Conservation (phyloP, 2,888 invertebrate genomes). For the Hydropsyche betteni region DNA sequence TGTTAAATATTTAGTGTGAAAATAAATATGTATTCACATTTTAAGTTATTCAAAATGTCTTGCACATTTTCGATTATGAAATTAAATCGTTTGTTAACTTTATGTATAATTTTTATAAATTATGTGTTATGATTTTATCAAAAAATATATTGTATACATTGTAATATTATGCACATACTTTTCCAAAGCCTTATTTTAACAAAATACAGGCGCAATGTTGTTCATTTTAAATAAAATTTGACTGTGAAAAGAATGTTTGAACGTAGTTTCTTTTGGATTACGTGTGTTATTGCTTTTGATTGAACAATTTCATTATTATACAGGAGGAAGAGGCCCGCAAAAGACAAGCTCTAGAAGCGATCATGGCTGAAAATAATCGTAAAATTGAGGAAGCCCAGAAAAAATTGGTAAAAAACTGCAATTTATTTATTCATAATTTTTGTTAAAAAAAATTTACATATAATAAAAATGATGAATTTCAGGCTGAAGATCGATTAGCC, state of each 20-base stretch:
- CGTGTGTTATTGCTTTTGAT: background rate
- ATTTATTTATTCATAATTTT: background rate
- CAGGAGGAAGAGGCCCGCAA: slow-evolving; percentile 98
- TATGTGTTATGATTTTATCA: no score
- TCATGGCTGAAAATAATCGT: slow-evolving; percentile 97
- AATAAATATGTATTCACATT: no score
- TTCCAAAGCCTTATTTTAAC: background rate
- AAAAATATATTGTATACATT: no score
- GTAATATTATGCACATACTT: slow-evolving; percentile 1
- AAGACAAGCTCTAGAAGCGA: slow-evolving; percentile 93
- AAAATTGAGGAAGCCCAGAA: slow-evolving; percentile 97
- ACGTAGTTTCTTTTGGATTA: slow-evolving; percentile 26
- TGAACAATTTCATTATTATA: slow-evolving; percentile 65
- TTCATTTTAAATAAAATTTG: slow-evolving; percentile 1
- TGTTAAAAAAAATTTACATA: slow-evolving; percentile 13
- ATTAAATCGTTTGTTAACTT: no score
- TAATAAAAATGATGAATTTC: slow-evolving; percentile 53
- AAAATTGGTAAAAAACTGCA: slow-evolving; percentile 79
- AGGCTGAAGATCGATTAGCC: slow-evolving; percentile 96
- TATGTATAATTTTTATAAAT: no score
- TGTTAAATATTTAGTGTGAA: no score
- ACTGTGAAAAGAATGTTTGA: slow-evolving; percentile 33
- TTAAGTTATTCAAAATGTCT: no score
- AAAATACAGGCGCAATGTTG: background rate
- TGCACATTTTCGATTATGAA: no score